Percentiles rank a stretch among this genome's conserved stretches.
These are phyloP conservation scores for Halesus radiatus DNA, from an alignment of 1,140 invertebrate species.

Conservation along the genomic window DNA sequence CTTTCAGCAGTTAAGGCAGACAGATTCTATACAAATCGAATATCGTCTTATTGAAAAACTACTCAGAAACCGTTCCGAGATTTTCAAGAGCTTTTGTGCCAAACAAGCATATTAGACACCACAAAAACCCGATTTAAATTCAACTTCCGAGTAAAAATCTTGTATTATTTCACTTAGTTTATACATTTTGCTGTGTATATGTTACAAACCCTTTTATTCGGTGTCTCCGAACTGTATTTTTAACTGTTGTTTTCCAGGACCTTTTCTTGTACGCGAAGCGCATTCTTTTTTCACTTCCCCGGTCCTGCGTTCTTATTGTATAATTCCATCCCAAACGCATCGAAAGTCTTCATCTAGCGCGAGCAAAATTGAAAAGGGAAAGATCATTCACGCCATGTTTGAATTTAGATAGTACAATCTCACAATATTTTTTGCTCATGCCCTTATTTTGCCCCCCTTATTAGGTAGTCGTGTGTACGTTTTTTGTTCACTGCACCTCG, in stretches of 20 bases:
- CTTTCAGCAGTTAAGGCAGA: constrained; percentile 9
- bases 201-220: background rate
- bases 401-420: too few species aligned
- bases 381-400: too few species aligned
- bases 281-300: constrained; percentile 33
- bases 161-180: background rate
- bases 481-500: constrained; percentile 38
- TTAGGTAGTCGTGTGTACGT: background rate
- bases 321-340: background rate
- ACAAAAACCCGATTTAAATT: background rate
- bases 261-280: constrained; percentile 14
- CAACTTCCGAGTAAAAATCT: background rate
- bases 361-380: background rate
- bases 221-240: background rate
- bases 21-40: constrained; percentile 19
- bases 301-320: constrained; percentile 25
- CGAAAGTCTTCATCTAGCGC: background rate
- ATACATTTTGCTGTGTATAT: background rate
- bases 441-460: background rate
- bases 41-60: constrained; percentile 1
- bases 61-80: constrained; percentile 5
- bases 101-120: background rate
- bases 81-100: constrained; percentile 15
- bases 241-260: background rate
- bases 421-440: background rate